These are phyloP conservation scores for Pollenia labialis DNA, from an alignment of 2,888 invertebrate species.

Conservation along the genomic window DNA sequence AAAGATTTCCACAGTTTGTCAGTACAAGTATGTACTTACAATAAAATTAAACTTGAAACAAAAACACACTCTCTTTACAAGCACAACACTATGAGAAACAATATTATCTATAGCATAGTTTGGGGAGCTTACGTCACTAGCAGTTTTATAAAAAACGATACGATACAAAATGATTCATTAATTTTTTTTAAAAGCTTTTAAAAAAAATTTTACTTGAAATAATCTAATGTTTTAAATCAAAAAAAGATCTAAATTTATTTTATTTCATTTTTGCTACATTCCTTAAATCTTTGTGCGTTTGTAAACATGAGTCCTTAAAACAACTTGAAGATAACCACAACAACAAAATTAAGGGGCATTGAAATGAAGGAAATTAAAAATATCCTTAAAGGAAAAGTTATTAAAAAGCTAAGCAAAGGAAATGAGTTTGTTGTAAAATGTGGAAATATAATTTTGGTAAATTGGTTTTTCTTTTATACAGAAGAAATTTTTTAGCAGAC, in stretches of 20 bases:
- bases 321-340: not conserved
- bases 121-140: not conserved
- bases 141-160: not conserved
- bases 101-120: constrained; percentile 40
- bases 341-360: not conserved
- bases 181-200: not conserved
- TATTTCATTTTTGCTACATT: no score
- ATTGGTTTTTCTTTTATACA: not conserved
- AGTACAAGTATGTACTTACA: constrained; percentile 3
- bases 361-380: constrained; percentile 49
- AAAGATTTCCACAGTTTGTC: not conserved
- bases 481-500: not conserved
- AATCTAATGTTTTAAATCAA: constrained; percentile 39
- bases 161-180: no score
- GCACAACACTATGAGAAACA: constrained; percentile 2
- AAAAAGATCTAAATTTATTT: constrained; percentile 23
- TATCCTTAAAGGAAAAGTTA: constrained; percentile 23
- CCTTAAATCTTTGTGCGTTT: not conserved
- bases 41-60: constrained; percentile 19
- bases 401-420: constrained; percentile 11
- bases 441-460: not conserved
- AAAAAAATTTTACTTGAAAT: not conserved
- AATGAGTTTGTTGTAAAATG: constrained; percentile 37
- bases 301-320: not conserved
- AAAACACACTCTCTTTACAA: not conserved